Evolutionary conservation across 2,888 invertebrate genomes (phyloP).

Genomic region (Anthoptus insignis): DNA sequence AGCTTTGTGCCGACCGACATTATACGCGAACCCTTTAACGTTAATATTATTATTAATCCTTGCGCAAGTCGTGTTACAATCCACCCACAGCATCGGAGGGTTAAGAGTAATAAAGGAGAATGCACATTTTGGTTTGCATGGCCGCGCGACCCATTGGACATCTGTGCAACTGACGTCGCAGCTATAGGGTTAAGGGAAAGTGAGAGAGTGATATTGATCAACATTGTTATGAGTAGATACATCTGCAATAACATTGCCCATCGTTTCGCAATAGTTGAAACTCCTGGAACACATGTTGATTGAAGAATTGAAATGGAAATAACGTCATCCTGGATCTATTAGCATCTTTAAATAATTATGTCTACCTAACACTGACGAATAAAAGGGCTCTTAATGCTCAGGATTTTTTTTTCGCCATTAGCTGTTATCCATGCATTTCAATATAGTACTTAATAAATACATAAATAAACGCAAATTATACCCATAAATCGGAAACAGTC

Average conservation of each 20-base stretch:
- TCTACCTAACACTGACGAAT: no score
- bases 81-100: conserved; percentile 57
- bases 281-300: no score
- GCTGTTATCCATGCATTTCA: no score
- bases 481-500: no score
- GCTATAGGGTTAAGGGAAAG: conserved; percentile 56
- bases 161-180: conserved; percentile 61
- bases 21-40: conserved; percentile 60
- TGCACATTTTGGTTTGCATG: conserved; percentile 63
- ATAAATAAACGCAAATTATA: no score
- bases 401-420: no score
- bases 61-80: conserved; percentile 38
- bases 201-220: conserved; percentile 46
- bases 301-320: no score
- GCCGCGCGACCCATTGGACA: conserved; percentile 54
- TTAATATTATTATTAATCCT: conserved; percentile 39
- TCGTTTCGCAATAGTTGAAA: no score
- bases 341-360: no score
- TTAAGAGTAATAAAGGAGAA: conserved; percentile 50
- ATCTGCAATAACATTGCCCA: background rate
- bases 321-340: no score
- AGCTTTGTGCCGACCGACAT: conserved; percentile 52
- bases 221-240: background rate
- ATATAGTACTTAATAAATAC: no score
- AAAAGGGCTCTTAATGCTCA: no score